Evolutionary conservation across 2,113 vertebrate genomes (phyloP), one percentile per base, ranked within the genome.

Genomic region (Chionis minor): DNA sequence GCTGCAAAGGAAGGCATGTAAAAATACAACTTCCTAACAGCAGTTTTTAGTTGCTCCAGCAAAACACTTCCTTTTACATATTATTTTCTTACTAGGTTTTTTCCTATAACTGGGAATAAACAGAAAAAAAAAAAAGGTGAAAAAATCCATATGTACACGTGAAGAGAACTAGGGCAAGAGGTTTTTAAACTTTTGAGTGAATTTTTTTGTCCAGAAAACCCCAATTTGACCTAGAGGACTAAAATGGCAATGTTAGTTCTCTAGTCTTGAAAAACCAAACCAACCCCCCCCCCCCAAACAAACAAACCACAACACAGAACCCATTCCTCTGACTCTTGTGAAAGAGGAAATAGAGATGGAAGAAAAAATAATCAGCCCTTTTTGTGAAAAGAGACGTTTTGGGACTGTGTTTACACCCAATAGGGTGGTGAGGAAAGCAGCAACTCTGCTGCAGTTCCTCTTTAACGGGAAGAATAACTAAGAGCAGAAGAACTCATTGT

Each of bases 341-440:
- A 96, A 97, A 96, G 95, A 95, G 95, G 94, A 97, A 97, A 82
- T 38, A 80, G 59, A 22, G n/a, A 30, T 89, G 27, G 83, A 77
- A 67, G 40, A 44, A 86, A 94, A 93, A 88, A 77, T 58, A 82
- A 69, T 52, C 35, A 72, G 58, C 30, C 14, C 92, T 95, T 85
- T 85, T 92, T 51, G 38, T 80, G 35, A 81, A 75, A 49, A 72
- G 56, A 69, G 42, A 70, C 9, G 27, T 95, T 92, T 78, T 83
- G 21, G 2, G 33, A 47, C 55, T 80, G 8, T 94, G 55, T 77
- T 95, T 94, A 55, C 52, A 86, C 8, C 52, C 17, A 0, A 4
- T 54, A 58, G 69, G 56, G 40, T 79, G 16, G 38, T 72, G 61
- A 87, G 45, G 35, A 52, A 69, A 92, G 77, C 62, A 94, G 80